These are phyloP conservation scores for Cynopterus brachyotis DNA, from an alignment of 2,113 vertebrate genomes.

Conservation along the genomic window DNA sequence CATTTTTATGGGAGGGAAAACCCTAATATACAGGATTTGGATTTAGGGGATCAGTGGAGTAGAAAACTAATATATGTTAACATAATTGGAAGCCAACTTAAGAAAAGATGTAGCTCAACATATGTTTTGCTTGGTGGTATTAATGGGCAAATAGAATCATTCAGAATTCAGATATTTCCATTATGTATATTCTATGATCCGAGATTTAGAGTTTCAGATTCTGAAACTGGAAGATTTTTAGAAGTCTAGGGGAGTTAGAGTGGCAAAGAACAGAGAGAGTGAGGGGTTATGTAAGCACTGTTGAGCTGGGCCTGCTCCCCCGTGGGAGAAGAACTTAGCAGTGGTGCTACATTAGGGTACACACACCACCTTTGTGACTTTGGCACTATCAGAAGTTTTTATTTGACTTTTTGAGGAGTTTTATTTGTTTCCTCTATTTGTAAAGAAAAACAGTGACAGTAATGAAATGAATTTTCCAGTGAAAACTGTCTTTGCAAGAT, in stretches of 20 bases:
- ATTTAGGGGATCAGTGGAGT: not conserved
- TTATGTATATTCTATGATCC: not conserved
- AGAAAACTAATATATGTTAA: not conserved
- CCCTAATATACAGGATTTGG: not conserved
- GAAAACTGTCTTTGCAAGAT: not conserved
- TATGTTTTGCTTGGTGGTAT: not conserved
- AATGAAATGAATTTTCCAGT: not conserved
- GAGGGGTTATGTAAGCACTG: accelerated
- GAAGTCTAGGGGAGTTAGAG: not conserved
- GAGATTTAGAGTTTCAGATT: not conserved
- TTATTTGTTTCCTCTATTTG: not conserved
- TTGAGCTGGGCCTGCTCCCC: not conserved
- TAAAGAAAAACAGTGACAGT: not conserved
- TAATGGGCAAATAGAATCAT: not conserved
- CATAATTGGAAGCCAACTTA: not conserved
- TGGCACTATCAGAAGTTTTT: not conserved
- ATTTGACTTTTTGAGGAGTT: not conserved
- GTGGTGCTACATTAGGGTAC: not conserved
- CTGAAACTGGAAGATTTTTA: not conserved
- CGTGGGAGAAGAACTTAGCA: accelerated
- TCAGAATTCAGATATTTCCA: slow-evolving; percentile 1
- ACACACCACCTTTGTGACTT: not conserved
- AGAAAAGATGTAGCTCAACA: not conserved
- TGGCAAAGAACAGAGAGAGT: accelerated
- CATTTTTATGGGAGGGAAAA: not conserved